Conservation (phyloP, 2,113 vertebrate species). For the Aptenodytes forsteri region DNA sequence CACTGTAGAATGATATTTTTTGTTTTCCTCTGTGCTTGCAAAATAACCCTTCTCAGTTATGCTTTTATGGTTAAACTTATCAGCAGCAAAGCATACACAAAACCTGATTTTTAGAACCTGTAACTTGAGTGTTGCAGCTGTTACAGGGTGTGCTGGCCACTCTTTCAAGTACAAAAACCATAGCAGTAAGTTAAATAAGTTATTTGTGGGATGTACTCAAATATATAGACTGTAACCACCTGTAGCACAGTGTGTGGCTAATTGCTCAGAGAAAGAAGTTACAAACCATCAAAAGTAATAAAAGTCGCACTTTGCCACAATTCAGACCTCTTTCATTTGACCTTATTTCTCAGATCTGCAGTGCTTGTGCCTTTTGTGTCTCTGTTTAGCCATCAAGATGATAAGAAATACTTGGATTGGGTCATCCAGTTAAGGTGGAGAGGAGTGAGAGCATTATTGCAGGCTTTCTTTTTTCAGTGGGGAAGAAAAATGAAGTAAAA, state of each 20-base stretch:
- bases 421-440: background rate
- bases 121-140: background rate
- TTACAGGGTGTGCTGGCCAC: background rate
- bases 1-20: background rate
- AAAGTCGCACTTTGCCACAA: background rate
- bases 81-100: background rate
- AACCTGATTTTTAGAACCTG: background rate
- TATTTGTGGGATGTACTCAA: background rate
- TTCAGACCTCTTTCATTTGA: background rate
- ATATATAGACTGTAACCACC: background rate
- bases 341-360: background rate
- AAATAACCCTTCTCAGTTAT: background rate
- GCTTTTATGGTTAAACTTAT: background rate
- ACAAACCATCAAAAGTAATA: background rate
- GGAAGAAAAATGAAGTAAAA: background rate
- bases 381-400: background rate
- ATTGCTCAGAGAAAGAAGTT: background rate
- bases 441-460: background rate
- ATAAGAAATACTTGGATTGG: background rate
- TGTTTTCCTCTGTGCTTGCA: background rate
- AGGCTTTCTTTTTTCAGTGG: background rate
- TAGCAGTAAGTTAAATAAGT: background rate
- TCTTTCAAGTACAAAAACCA: background rate
- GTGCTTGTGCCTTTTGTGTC: background rate
- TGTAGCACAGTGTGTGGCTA: background rate